phyloP scores from a whole-genome alignment of 1,140 invertebrate species.

The Dysdera silvatica region DNA sequence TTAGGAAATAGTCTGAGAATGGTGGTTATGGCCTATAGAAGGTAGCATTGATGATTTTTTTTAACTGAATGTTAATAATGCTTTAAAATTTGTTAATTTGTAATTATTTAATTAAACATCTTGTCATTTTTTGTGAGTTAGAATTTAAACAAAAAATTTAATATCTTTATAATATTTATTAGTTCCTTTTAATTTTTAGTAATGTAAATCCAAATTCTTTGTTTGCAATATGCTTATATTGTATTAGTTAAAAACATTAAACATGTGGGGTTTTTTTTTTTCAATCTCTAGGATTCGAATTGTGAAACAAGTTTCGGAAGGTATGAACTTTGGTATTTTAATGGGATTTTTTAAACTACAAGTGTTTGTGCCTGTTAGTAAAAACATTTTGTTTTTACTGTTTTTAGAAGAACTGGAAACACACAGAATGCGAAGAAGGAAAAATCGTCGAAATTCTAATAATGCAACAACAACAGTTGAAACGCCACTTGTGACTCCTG shows the following conservation, averaged over 20 bases:
- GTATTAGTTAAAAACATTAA: not conserved
- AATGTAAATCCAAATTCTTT: not conserved
- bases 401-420: not conserved
- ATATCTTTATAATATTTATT: not conserved
- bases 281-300: slow-evolving; percentile 31
- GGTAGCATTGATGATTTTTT: slow-evolving; percentile 42
- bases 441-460: slow-evolving; percentile 27
- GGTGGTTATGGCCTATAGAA: slow-evolving; percentile 86
- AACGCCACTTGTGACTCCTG: slow-evolving; percentile 12
- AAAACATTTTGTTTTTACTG: not conserved
- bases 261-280: not conserved
- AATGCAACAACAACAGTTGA: slow-evolving; percentile 32
- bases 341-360: not conserved
- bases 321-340: slow-evolving; percentile 1
- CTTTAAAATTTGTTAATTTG: not conserved
- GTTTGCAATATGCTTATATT: not conserved
- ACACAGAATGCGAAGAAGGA: slow-evolving; percentile 19
- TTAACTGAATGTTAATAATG: too few relatives aligned
- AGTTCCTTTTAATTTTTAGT: not conserved
- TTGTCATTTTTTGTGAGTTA: not conserved
- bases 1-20: slow-evolving; percentile 81
- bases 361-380: not conserved
- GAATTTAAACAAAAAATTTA: slow-evolving; percentile 1
- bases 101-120: not conserved
- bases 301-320: slow-evolving; percentile 32